Evolutionary conservation across 2,888 invertebrate genomes (phyloP).

Genomic region (Tenthredo distinguenda): DNA sequence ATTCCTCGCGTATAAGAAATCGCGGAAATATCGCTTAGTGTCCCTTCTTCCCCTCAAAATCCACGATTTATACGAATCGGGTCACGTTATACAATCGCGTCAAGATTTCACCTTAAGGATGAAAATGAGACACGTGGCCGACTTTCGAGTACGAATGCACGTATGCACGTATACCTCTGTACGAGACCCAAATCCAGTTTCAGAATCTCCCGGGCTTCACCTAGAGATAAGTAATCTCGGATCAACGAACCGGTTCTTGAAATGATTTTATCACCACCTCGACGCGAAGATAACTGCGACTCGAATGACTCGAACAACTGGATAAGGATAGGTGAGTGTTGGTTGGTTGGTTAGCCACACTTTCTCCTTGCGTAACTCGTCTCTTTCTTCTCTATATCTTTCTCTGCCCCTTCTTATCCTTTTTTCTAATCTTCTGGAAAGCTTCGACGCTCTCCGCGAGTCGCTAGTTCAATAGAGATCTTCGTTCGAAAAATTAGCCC

Average conservation of each 20-base stretch:
- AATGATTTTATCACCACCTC: constrained; percentile 24
- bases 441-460: not conserved
- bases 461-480: not conserved
- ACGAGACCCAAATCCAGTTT: constrained; percentile 30
- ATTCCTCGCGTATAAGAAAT: not conserved
- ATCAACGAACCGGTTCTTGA: constrained; percentile 41
- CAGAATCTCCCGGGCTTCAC: constrained; percentile 22
- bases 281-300: constrained; percentile 34
- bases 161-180: not conserved
- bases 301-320: constrained; percentile 36
- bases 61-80: too few relatives aligned
- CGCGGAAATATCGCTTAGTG: not conserved
- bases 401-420: not conserved
- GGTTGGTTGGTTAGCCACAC: constrained; percentile 9
- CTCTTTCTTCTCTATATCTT: not conserved
- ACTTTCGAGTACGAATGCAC: not conserved
- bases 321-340: constrained; percentile 36
- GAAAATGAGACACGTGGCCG: constrained; percentile 31
- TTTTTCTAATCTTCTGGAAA: not conserved
- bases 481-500: not conserved
- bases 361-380: constrained; percentile 41
- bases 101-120: not conserved
- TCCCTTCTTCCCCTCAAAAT: too few relatives aligned
- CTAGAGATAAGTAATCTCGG: constrained; percentile 34
- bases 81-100: too few relatives aligned